A percentile compares a stretch with the other conserved stretches of the same genome.
phyloP scores from a whole-genome alignment of 2,113 vertebrate species.

The Plestiodon gilberti region DNA sequence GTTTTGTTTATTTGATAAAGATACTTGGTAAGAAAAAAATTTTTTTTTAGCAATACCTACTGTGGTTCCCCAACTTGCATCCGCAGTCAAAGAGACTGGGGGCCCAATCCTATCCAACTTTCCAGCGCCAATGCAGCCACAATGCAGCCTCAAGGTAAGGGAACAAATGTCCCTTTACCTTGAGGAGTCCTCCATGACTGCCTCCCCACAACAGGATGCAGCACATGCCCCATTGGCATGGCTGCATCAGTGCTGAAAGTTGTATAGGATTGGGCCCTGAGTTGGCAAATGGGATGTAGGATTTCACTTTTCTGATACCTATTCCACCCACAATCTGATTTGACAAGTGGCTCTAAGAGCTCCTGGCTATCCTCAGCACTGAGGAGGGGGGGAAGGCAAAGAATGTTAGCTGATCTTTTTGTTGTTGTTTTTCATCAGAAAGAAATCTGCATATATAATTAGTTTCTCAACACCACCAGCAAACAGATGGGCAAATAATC shows the following conservation, averaged over 20 bases:
- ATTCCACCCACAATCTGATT: neutral
- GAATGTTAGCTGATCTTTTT: conserved; percentile 3
- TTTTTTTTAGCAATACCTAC: too few species aligned
- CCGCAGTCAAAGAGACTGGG: too few species aligned
- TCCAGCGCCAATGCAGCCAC: too few species aligned
- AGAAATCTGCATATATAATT: conserved; percentile 46
- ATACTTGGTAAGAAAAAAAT: neutral
- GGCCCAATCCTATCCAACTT: too few species aligned
- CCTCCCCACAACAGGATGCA: too few species aligned
- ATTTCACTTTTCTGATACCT: neutral
- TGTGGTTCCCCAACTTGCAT: neutral
- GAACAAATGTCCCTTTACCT: too few species aligned
- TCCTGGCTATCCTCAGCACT: neutral
- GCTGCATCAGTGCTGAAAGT: too few species aligned
- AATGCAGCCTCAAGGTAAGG: too few species aligned
- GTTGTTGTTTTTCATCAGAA: conserved; percentile 12
- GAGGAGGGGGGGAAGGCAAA: neutral
- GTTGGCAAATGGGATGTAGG: neutral
- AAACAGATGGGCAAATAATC: conserved; percentile 75
- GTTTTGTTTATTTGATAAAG: neutral
- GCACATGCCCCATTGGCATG: too few species aligned
- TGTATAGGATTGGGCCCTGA: neutral
- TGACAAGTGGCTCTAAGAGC: neutral
- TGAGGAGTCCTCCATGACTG: too few species aligned
- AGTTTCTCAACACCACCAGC: conserved; percentile 38